Evolutionary conservation across 2,888 invertebrate genomes (phyloP).

Genomic region (Anarsia innoxiella): DNA sequence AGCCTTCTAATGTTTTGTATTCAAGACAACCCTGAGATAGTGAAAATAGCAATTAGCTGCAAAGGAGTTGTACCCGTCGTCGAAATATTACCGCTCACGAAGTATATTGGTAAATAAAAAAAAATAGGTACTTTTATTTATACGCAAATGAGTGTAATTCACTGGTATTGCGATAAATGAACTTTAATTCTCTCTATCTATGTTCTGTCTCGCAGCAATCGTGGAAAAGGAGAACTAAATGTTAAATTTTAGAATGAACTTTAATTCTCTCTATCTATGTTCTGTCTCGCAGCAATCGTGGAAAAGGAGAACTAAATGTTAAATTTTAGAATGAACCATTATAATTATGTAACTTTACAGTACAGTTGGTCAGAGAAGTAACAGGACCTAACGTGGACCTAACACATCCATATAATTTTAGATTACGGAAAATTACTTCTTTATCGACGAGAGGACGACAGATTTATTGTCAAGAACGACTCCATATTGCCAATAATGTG

Average conservation of each 20-base stretch:
- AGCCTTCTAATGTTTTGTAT: slow-evolving; percentile 54
- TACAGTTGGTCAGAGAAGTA: background rate
- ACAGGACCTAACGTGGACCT: background rate
- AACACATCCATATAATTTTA: slow-evolving; percentile 22
- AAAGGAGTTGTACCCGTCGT: slow-evolving; percentile 70
- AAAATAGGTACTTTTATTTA: too few species aligned
- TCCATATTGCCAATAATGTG: slow-evolving; percentile 73
- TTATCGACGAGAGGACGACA: slow-evolving; percentile 61
- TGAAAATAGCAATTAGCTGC: slow-evolving; percentile 64
- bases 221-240: too few species aligned
- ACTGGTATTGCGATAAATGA: too few species aligned
- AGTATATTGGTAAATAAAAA: slow-evolving; percentile 43
- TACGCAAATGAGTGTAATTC: too few species aligned
- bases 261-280: too few species aligned
- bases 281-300: too few species aligned
- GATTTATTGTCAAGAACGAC: slow-evolving; percentile 71
- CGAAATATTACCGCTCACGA: slow-evolving; percentile 56
- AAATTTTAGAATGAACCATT: too few species aligned
- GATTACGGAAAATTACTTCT: slow-evolving; percentile 74
- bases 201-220: too few species aligned
- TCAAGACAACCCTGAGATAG: slow-evolving; percentile 76
- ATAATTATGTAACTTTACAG: too few species aligned
- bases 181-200: too few species aligned
- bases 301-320: too few species aligned
- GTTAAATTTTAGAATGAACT: too few species aligned